These are phyloP conservation scores for Pachymerium ferrugineum DNA, from an alignment of 2,888 invertebrate genomes.

Conservation along the genomic window DNA sequence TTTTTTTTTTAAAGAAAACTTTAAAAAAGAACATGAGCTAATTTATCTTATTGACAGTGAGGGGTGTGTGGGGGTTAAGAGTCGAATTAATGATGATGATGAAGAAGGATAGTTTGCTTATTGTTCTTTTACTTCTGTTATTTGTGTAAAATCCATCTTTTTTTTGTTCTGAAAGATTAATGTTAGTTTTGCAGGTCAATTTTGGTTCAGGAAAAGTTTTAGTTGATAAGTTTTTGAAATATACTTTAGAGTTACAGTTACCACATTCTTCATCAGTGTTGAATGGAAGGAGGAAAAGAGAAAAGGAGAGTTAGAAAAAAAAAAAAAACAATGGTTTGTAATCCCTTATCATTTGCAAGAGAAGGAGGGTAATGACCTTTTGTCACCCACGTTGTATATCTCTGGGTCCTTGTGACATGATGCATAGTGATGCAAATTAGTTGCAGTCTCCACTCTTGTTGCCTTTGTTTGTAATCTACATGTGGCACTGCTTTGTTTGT, in stretches of 20 bases:
- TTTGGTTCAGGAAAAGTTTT: too few relatives aligned
- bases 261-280: not conserved
- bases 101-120: not conserved
- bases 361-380: constrained; percentile 3
- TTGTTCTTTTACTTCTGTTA: not conserved
- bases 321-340: not conserved
- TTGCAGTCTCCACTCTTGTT: constrained; percentile 18
- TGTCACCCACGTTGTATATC: not conserved
- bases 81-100: constrained; percentile 18
- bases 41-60: constrained; percentile 4
- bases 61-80: not conserved
- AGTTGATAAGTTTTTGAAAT: too few relatives aligned
- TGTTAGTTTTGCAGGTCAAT: too few relatives aligned
- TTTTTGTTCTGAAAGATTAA: too few relatives aligned
- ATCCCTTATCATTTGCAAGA: not conserved
- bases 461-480: constrained; percentile 10
- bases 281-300: not conserved
- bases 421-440: constrained; percentile 18
- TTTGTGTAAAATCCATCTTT: not conserved
- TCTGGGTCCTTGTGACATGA: not conserved
- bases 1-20: not conserved
- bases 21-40: not conserved
- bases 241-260: too few relatives aligned
- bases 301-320: not conserved
- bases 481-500: constrained; percentile 5